Evolutionary conservation across 1,140 invertebrate species (phyloP).

Genomic region (Anagrus nilaparvatae): DNA sequence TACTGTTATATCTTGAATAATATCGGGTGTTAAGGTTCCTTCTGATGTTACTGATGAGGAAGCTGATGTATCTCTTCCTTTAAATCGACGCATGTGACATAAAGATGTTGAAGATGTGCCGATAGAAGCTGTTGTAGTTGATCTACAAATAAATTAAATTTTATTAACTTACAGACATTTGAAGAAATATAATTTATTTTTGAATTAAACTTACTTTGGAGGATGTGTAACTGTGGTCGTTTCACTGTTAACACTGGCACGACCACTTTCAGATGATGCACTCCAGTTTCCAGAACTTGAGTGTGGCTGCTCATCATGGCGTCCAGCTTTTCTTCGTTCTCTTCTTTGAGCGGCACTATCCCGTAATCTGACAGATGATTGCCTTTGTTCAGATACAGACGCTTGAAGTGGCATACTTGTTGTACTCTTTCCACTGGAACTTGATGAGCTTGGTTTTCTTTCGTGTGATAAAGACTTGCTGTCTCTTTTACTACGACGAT

Average conservation of each 20-base stretch:
- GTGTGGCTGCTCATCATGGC: constrained; percentile 59
- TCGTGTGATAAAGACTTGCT: constrained; percentile 47
- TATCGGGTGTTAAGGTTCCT: constrained; percentile 74
- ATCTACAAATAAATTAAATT: constrained; percentile 21
- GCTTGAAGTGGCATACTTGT: constrained; percentile 46
- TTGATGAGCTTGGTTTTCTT: constrained; percentile 66
- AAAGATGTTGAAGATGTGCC: constrained; percentile 36
- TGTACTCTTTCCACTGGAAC: constrained; percentile 40
- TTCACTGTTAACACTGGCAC: constrained; percentile 72
- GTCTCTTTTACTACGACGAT: constrained; percentile 45
- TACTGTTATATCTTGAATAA: constrained; percentile 53
- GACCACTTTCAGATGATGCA: constrained; percentile 77
- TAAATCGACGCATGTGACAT: constrained; percentile 30
- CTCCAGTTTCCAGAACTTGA: constrained; percentile 92
- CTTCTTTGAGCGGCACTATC: constrained; percentile 56
- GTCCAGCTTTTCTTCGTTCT: constrained; percentile 43
- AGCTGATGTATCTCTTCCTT: constrained; percentile 55
- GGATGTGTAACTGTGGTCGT: constrained; percentile 64
- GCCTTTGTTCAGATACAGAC: constrained; percentile 41
- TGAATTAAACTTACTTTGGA: constrained; percentile 52
- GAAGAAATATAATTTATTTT: no score
- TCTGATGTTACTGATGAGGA: constrained; percentile 76
- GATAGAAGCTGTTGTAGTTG: constrained; percentile 35
- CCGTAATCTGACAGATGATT: constrained; percentile 55
- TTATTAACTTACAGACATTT: no score